phyloP scores from a whole-genome alignment of 2,888 invertebrate genomes.

The Thecophora atra region DNA sequence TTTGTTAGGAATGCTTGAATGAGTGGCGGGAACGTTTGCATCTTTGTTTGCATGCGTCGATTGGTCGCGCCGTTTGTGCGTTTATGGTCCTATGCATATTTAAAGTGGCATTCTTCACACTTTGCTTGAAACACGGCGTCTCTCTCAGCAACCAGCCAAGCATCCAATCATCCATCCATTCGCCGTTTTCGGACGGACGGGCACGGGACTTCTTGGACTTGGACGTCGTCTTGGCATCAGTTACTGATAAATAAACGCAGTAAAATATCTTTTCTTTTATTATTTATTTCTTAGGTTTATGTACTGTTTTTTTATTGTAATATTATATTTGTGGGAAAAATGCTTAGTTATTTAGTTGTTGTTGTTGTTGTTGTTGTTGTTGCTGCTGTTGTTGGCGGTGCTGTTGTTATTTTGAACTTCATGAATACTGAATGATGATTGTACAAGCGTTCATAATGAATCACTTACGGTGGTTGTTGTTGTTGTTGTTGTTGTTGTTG shows the following conservation, averaged over 20 bases:
- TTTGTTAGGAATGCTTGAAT: slow-evolving; percentile 29
- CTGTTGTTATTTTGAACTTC: no score
- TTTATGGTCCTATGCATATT: neutral
- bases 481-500: no score
- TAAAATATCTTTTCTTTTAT: neutral
- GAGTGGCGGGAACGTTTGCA: neutral
- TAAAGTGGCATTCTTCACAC: slow-evolving; percentile 17
- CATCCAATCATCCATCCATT: neutral
- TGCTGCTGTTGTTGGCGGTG: no score
- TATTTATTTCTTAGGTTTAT: neutral
- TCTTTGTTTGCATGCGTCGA: neutral
- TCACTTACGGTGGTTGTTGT: no score
- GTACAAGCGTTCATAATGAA: no score
- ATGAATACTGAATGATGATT: no score
- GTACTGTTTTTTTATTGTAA: slow-evolving; percentile 1
- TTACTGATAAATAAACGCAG: slow-evolving; percentile 29
- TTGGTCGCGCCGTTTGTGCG: no score
- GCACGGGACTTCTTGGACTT: neutral
- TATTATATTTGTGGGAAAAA: slow-evolving; percentile 31
- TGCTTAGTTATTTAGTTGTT: neutral
- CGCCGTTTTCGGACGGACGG: neutral
- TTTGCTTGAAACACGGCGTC: neutral
- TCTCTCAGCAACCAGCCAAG: neutral
- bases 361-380: no score
- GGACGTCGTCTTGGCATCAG: slow-evolving; percentile 5